Base-by-base conservation (phyloP, 2,888 invertebrate species). In the Bruchidius siliquastri region DNA sequence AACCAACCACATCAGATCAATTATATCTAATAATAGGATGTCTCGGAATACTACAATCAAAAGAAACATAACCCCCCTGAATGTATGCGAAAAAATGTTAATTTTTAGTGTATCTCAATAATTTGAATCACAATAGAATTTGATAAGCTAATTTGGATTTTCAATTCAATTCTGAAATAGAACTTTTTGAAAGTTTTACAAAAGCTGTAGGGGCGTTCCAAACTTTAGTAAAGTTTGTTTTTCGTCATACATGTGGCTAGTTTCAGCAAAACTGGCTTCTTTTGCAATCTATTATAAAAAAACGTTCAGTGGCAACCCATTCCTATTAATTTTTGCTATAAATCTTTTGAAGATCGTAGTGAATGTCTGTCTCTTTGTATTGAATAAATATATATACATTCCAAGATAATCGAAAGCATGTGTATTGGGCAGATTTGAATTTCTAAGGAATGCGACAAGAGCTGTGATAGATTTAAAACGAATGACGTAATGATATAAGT, bases 391-490 rank as follows among this genome's bases (percentile, higher is more conserved):
- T 8, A 49, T 49, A 49, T 49, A 49, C 49, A 49, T 49, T 49
- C 49, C 49, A 49, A 1, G 18, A 49, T 49, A 49, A 4, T 49
- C 13, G 8, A 49, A 49, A 49, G 49, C 3, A 49, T 49, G 49
- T 49, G 49, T 49, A 49, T 49, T 49, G 49, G 73, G 75, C 74
- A 75, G 69, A 76, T 70, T 72, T 77, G 76, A 70, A 74, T 77
- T 80, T 81, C 79, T 76, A 72, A 75, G 75, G 77, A 78, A 79
- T 78, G 80, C 80, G 81, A 79, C 79, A 68, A 82, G 83, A 84
- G 84, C 86, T 86, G 86, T 86, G 86, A 86, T 86, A 86, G 84
- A 83, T 81, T 76, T 79, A 82, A 83, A 85, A 85, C 85, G 86
- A 86, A 86, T 86, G 86, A 86, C 85, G 85, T 86, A 86, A 84